Evolutionary conservation across 2,888 invertebrate species (phyloP), one percentile per base, ranked within the genome.

Genomic region (Agapostemon virescens): DNA sequence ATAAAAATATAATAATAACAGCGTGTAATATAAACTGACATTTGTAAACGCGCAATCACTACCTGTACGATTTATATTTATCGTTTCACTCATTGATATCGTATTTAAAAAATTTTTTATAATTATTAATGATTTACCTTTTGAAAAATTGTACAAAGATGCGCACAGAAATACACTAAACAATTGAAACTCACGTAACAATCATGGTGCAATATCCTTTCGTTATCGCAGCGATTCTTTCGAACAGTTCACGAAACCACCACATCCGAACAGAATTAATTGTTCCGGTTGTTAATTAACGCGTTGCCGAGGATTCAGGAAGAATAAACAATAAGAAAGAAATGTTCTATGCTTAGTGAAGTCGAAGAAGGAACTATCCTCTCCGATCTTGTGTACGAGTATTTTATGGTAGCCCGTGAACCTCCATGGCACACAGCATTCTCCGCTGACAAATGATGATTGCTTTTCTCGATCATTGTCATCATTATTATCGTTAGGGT

Each of bases 371-470:
- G 55, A 72, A 81, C 81, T 81, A 75, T 71, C 38, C 52, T 40
- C 81, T 58, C 71, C 23, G 79, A 49, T 74, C 71, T 66, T 69
- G 74, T 17, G 79, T 55, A 64, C 70, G 71, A 69, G 82, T 73
- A 76, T 80, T 82, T 81, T 82, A 82, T 80, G 80, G 82, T 75
- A 83, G 83, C 82, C 81, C 79, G 75, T 74, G 72, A 70, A 83
- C 79, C 79, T 74, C 81, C 78, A 91, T 91, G 91, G 91, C 88
- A 89, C 90, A 89, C 85, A 87, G 90, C 91, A 91, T 91, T 91
- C 89, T 88, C 83, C 84, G 82, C 87, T 82, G 87, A 86, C 89
- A 90, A 91, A 92, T 90, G 91, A 92, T 92, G 91, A 92, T 92
- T 91, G 87, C 91, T 88, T 84, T 82, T 85, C 84, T 79, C 83